Base-by-base conservation (phyloP, 2,113 vertebrate species). In the Indicator indicator region DNA sequence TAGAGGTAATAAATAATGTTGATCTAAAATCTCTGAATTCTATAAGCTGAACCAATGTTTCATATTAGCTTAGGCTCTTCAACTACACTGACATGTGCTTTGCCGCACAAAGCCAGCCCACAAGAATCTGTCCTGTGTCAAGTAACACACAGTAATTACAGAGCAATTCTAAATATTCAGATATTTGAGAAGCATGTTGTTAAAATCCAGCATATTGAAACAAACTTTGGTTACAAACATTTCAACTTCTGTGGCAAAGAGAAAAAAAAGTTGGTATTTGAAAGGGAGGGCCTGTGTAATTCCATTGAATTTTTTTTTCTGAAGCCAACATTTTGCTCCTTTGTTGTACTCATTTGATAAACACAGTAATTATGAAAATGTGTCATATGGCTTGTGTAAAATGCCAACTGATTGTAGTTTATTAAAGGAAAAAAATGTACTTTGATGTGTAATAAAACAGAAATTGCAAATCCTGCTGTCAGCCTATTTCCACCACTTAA, bases 381-480 rank as follows among this genome's bases (percentile, higher is more conserved):
- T 82, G 65, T 93, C 65, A 10, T 74, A 60, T 72, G 76, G 75
- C 48, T 90, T 90, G 50, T 90, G 76, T 86, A 72, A 91, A 93
- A 94, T 71, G 76, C 80, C 79, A 94, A 60, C 30, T 83, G 75
- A 52, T 38, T 65, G 32, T 58, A 42, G 17, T 74, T 89, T 67
- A 58, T 91, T 93, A 58, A 8, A 78, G 56, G 46, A 68, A 44
- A 40, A 7, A 69, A 44, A 4, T 88, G 50, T 90, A 52, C 38
- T 70, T 88, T 72, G 64, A 2, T n/a, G 42, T 94, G 54, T 94
- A 95, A 86, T 92, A 93, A 95, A 96, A 52, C 44, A 88, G 75
- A 88, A 90, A 68, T 81, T 78, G 73, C 86, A 82, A 92, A 75
- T 72, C 72, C 86, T 93, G 9, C 79, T 93, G 32, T 73, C 83